Conservation (phyloP, 92 coral and sea anemone genomes). For the Parazoanthus darwini region DNA sequence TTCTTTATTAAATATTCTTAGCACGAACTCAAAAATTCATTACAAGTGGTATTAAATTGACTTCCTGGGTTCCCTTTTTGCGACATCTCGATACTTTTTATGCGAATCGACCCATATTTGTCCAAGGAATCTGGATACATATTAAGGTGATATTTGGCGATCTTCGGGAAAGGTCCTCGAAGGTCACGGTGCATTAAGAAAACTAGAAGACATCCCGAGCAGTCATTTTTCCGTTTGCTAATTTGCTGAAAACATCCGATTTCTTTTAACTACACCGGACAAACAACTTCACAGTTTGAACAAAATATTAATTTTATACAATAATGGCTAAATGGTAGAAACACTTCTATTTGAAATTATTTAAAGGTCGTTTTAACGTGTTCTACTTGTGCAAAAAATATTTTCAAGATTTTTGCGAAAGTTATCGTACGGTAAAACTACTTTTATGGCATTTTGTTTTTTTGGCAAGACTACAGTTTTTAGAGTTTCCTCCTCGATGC, state of each 20-base stretch:
- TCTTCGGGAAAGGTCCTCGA: background rate
- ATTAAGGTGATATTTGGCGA: background rate
- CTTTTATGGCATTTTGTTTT: background rate
- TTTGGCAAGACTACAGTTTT: background rate
- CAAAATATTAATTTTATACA: background rate
- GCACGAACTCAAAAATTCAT: background rate
- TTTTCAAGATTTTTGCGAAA: background rate
- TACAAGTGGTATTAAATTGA: background rate
- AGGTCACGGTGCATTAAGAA: constrained; percentile 2
- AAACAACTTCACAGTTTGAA: constrained; percentile 7
- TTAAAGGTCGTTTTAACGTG: background rate
- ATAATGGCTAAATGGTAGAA: background rate
- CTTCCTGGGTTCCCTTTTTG: background rate
- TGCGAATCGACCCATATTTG: constrained; percentile 7
- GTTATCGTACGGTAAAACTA: no score
- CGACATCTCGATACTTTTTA: background rate
- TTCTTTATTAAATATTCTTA: background rate
- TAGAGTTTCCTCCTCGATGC: background rate
- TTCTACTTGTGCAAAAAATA: background rate
- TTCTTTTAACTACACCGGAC: constrained; percentile 21
- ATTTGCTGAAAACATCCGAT: background rate
- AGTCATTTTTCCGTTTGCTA: background rate
- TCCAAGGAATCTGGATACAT: background rate
- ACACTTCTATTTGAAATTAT: background rate
- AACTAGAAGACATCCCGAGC: background rate